A percentile compares a stretch with the other conserved stretches of the same genome.
Evolutionary conservation across 1,140 invertebrate species (phyloP).

Genomic region (Rhyacophila brunnea): DNA sequence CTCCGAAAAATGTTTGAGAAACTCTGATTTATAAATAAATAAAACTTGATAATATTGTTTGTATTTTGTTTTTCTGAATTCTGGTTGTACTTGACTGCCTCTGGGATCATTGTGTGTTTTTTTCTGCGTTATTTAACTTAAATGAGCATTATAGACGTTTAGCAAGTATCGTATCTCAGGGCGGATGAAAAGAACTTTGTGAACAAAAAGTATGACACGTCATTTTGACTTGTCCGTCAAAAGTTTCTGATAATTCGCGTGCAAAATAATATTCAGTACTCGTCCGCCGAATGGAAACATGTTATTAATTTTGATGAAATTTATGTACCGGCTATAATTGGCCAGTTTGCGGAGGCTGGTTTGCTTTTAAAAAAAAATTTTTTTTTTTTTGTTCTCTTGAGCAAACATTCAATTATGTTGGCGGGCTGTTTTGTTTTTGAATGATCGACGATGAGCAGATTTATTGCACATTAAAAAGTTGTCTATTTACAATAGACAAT

Average conservation of each 20-base stretch:
- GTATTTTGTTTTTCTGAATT: too few relatives aligned
- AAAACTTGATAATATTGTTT: too few relatives aligned
- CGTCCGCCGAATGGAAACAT: slow-evolving; percentile 2
- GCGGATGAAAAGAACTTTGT: background rate
- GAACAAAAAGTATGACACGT: too few relatives aligned
- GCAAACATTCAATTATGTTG: slow-evolving; percentile 35
- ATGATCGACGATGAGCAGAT: background rate
- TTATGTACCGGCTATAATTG: slow-evolving; percentile 33
- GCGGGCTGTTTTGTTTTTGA: slow-evolving; percentile 7
- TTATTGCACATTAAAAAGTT: slow-evolving; percentile 1
- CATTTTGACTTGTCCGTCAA: too few relatives aligned
- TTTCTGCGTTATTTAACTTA: too few relatives aligned
- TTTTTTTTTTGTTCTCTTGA: slow-evolving; percentile 21
- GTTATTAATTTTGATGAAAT: slow-evolving; percentile 34
- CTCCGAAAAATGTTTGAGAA: too few relatives aligned
- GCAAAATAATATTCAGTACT: background rate
- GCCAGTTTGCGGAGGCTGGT: slow-evolving; percentile 13
- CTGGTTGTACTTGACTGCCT: too few relatives aligned
- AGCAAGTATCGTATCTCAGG: background rate
- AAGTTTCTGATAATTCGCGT: background rate
- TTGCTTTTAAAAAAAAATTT: background rate
- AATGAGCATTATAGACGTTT: background rate
- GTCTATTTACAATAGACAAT: background rate
- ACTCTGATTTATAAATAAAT: too few relatives aligned
- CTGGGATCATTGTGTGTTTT: too few relatives aligned